A percentile compares a stretch with the other conserved stretches of the same genome.
Conservation (phyloP, 2,888 invertebrate species). For the Furcula furcula region DNA sequence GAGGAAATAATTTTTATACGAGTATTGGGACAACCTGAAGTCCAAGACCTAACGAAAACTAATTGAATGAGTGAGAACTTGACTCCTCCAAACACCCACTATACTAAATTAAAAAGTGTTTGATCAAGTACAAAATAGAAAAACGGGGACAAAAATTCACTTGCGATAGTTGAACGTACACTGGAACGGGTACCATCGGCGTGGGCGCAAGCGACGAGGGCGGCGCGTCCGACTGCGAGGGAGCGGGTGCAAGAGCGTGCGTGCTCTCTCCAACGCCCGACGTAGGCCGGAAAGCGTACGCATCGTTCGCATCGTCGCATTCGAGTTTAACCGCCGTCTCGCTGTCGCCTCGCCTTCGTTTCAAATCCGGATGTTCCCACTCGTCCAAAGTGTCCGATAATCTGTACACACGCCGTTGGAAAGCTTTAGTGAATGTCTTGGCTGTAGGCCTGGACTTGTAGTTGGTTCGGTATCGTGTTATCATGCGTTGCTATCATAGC, state of each 20-base stretch:
- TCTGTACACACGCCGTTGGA: conserved; percentile 61
- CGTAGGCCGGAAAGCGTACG: conserved; percentile 85
- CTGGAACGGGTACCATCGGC: conserved; percentile 36
- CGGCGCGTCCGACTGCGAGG: conserved; percentile 24
- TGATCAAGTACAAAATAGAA: too few species aligned
- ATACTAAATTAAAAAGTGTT: too few species aligned
- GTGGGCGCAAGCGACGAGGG: conserved; percentile 32
- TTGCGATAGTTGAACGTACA: conserved; percentile 40
- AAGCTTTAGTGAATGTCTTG: conserved; percentile 23
- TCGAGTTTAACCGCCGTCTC: conserved; percentile 87
- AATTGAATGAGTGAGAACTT: too few species aligned
- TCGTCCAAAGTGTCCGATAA: conserved; percentile 70
- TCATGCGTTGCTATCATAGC: too few species aligned
- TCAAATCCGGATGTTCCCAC: conserved; percentile 73
- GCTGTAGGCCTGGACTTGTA: too few species aligned
- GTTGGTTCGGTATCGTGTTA: too few species aligned
- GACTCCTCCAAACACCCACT: too few species aligned
- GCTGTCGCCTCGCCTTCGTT: conserved; percentile 81
- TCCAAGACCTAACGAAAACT: too few species aligned
- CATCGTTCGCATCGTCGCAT: conserved; percentile 86
- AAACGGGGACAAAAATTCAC: conserved; percentile 1
- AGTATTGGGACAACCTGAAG: too few species aligned
- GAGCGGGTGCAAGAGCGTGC: conserved; percentile 58
- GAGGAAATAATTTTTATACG: too few species aligned
- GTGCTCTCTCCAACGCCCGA: conserved; percentile 47